These are phyloP conservation scores for Drosophila fungiperda DNA, from an alignment of 2,888 invertebrate species.

Conservation along the genomic window DNA sequence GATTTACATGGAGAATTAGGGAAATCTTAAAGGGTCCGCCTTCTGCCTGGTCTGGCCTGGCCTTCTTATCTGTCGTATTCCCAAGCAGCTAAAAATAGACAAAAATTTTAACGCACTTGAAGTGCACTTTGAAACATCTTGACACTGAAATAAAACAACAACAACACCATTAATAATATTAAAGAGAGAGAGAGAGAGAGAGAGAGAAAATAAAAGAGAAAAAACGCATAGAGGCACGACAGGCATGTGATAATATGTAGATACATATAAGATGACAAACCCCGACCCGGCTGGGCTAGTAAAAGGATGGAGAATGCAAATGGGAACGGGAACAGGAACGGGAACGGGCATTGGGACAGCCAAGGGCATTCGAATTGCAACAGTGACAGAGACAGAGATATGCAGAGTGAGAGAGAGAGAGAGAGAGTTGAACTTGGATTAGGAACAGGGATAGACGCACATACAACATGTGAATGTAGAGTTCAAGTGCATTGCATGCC, in stretches of 20 bases:
- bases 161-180: conserved; percentile 31
- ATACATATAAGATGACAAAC: conserved; percentile 15
- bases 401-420: not conserved
- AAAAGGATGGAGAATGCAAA: conserved; percentile 21
- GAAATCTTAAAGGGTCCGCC: conserved; percentile 19
- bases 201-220: conserved; percentile 7
- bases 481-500: conserved; percentile 74
- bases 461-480: conserved; percentile 66
- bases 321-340: conserved; percentile 12
- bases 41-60: conserved; percentile 19
- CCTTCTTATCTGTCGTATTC: conserved; percentile 58
- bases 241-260: conserved; percentile 52
- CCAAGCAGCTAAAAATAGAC: conserved; percentile 74
- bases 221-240: conserved; percentile 49
- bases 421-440: not conserved
- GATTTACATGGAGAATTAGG: conserved; percentile 30
- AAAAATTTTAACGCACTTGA: conserved; percentile 72
- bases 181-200: not conserved
- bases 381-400: not conserved
- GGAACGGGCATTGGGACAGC: conserved; percentile 18
- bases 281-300: conserved; percentile 18
- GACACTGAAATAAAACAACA: conserved; percentile 62
- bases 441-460: conserved; percentile 16
- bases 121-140: conserved; percentile 77
- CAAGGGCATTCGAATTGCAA: conserved; percentile 3